phyloP scores from a whole-genome alignment of 2,113 vertebrate genomes.

The Tetrax tetrax region DNA sequence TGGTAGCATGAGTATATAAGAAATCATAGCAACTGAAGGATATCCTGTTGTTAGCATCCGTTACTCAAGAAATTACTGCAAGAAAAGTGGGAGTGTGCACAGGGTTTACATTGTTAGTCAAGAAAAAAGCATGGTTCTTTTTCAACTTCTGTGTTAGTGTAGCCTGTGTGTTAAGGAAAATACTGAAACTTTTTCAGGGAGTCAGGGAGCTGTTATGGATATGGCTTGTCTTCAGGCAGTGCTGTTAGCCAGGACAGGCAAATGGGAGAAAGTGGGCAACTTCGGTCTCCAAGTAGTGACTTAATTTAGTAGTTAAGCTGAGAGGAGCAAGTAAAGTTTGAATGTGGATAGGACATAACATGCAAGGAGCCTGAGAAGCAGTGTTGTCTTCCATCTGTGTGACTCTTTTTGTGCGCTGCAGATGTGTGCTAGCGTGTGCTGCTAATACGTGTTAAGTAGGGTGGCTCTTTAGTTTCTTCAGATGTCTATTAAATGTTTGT shows the following conservation, averaged over 20 bases:
- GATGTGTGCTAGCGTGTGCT: not conserved
- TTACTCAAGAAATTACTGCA: not conserved
- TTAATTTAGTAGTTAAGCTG: not conserved
- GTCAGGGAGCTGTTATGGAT: not conserved
- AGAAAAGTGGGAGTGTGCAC: not conserved
- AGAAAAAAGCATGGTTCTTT: not conserved
- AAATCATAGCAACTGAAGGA: not conserved
- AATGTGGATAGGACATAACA: accelerated
- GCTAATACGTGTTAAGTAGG: too few relatives aligned
- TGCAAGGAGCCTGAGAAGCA: not conserved
- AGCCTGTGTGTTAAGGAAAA: not conserved
- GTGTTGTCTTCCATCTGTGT: not conserved
- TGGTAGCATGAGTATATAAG: not conserved
- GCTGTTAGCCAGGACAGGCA: not conserved
- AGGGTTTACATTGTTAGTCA: not conserved
- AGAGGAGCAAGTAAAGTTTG: not conserved
- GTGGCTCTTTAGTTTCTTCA: not conserved
- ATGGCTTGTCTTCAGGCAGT: not conserved
- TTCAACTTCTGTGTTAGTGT: not conserved
- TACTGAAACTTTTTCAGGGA: not conserved
- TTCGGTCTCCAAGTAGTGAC: not conserved
- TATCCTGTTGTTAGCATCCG: not conserved
- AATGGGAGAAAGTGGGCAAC: not conserved
- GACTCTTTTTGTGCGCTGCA: not conserved
- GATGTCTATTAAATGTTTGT: not conserved